Percentiles rank a stretch among this genome's conserved stretches.
These are phyloP conservation scores for Buathra laborator DNA, from an alignment of 2,888 invertebrate species.

Conservation along the genomic window DNA sequence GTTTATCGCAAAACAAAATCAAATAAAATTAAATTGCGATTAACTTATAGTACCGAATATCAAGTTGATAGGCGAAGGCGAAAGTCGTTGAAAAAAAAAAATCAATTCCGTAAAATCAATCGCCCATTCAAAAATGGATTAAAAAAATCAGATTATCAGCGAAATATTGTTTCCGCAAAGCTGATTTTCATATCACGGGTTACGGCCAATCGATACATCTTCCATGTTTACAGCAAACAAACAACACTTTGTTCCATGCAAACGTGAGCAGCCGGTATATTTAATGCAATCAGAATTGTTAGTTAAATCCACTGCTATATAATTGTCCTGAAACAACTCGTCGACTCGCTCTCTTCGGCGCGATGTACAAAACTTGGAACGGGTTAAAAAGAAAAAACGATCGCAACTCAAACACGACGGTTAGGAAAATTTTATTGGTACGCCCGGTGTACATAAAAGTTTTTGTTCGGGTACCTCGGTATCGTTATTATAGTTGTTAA, in stretches of 20 bases:
- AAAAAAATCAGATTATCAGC: no score
- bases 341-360: not conserved
- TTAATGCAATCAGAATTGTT: not conserved
- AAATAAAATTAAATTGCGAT: not conserved
- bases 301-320: not conserved
- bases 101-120: no score
- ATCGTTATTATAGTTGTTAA: constrained; percentile 77
- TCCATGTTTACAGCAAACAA: no score
- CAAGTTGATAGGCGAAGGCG: no score
- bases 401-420: not conserved
- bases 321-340: not conserved
- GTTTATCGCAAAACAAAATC: constrained; percentile 16
- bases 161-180: no score
- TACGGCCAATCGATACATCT: no score
- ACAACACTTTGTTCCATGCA: no score
- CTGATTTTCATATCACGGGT: no score
- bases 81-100: no score
- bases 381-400: not conserved
- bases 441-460: not conserved
- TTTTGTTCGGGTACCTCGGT: constrained; percentile 78
- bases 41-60: not conserved
- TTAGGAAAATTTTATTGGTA: constrained; percentile 13
- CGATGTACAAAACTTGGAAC: not conserved
- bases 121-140: no score
- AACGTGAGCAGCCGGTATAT: not conserved